These are phyloP conservation scores for Cyclophora albipunctata DNA, from an alignment of 2,888 invertebrate species.

Conservation along the genomic window DNA sequence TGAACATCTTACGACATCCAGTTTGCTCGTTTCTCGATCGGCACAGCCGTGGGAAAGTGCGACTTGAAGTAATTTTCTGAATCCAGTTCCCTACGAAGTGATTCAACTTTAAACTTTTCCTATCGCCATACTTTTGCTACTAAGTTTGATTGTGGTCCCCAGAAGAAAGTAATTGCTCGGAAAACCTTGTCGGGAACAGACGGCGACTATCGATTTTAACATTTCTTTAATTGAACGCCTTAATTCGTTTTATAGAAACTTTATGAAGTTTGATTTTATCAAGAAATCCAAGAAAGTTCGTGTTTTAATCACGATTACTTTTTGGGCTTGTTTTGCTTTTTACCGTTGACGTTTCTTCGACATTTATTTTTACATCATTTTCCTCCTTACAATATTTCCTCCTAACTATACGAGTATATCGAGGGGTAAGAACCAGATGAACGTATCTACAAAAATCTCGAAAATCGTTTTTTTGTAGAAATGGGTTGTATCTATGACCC, in stretches of 20 bases:
- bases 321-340: too few relatives aligned
- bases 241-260: constrained; percentile 7
- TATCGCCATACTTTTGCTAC: constrained; percentile 8
- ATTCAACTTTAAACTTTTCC: constrained; percentile 14
- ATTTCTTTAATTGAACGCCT: constrained; percentile 8
- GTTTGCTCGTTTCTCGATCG: constrained; percentile 25
- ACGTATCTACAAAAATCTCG: too few relatives aligned
- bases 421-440: too few relatives aligned
- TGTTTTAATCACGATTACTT: too few relatives aligned
- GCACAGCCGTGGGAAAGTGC: constrained; percentile 28
- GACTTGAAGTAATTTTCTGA: constrained; percentile 4
- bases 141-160: constrained; percentile 8
- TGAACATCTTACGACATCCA: constrained; percentile 22
- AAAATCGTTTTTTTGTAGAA: too few relatives aligned
- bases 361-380: too few relatives aligned
- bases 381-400: too few relatives aligned
- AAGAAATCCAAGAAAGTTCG: too few relatives aligned
- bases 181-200: constrained; percentile 4
- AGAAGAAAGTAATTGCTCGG: constrained; percentile 10
- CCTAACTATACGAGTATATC: too few relatives aligned
- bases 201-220: constrained; percentile 6
- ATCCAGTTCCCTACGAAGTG: constrained; percentile 7
- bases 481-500: too few relatives aligned
- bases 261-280: constrained; percentile 1
- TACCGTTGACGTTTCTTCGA: too few relatives aligned